Evolutionary conservation across 1,140 invertebrate species (phyloP).

Genomic region (Neodiprion fabricii): DNA sequence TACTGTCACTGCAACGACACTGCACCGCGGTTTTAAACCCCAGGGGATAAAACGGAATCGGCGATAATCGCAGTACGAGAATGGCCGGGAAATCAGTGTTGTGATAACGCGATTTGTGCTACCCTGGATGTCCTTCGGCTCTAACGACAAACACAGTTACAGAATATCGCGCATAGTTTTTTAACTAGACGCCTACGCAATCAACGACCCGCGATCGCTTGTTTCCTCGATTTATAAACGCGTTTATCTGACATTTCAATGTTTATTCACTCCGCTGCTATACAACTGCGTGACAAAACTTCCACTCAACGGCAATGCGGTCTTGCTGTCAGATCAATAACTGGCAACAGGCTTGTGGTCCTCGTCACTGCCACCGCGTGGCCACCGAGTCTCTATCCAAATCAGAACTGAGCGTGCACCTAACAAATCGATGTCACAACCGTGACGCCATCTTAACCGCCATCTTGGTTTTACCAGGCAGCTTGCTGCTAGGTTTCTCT

Average conservation of each 20-base stretch:
- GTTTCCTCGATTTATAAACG: slow-evolving; percentile 15
- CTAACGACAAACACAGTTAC: background rate
- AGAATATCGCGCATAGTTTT: slow-evolving; percentile 1
- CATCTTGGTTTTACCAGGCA: no score
- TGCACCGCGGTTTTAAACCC: no score
- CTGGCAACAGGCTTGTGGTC: slow-evolving; percentile 59
- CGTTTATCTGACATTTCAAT: slow-evolving; percentile 15
- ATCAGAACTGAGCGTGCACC: background rate
- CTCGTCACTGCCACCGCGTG: slow-evolving; percentile 6
- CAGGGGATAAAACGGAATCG: background rate
- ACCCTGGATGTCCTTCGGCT: background rate
- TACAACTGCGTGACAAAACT: slow-evolving; percentile 44
- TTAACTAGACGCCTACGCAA: background rate
- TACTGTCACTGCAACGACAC: no score
- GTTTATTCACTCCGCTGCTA: slow-evolving; percentile 6
- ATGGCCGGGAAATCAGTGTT: background rate
- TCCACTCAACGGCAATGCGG: slow-evolving; percentile 59
- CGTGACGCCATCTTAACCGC: no score
- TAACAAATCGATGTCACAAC: background rate
- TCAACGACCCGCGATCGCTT: slow-evolving; percentile 6
- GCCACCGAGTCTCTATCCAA: slow-evolving; percentile 2
- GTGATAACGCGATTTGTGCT: background rate
- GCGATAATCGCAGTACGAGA: background rate
- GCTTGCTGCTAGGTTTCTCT: no score
- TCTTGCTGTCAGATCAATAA: slow-evolving; percentile 62